Percentiles rank a stretch among this genome's conserved stretches.
Evolutionary conservation across 2,888 invertebrate genomes (phyloP).

Genomic region (Ethmia dodecea): DNA sequence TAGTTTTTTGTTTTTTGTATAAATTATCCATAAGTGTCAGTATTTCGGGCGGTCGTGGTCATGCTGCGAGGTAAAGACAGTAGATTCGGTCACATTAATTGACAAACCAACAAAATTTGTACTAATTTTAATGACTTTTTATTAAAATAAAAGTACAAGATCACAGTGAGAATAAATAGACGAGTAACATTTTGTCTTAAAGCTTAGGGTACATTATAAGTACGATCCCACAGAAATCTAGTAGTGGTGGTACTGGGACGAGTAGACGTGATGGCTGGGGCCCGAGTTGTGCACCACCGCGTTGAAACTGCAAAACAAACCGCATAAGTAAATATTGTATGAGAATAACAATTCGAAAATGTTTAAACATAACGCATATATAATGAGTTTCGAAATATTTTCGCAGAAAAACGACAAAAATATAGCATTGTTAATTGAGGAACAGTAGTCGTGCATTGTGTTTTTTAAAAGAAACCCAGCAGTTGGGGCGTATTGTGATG

Average conservation of each 20-base stretch:
- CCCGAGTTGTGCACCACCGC: conserved; percentile 71
- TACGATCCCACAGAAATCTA: conserved; percentile 36
- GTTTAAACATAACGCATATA: too few relatives aligned
- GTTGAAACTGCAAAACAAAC: conserved; percentile 70
- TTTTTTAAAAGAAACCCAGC: too few relatives aligned
- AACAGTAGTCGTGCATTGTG: too few relatives aligned
- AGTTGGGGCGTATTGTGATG: too few relatives aligned
- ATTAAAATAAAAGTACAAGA: conserved; percentile 37
- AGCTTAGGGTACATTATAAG: conserved; percentile 17
- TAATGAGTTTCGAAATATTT: not conserved
- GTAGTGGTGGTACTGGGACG: conserved; percentile 58
- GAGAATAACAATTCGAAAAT: too few relatives aligned
- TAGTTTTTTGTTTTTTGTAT: not conserved
- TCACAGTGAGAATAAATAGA: conserved; percentile 54
- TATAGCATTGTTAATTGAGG: too few relatives aligned
- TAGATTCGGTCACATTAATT: too few relatives aligned
- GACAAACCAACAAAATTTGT: conserved; percentile 5
- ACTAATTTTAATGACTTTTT: conserved; percentile 15
- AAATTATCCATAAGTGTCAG: too few relatives aligned
- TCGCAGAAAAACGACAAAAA: too few relatives aligned
- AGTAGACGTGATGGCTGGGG: conserved; percentile 63
- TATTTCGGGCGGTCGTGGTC: too few relatives aligned
- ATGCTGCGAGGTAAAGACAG: too few relatives aligned
- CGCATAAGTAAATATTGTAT: conserved; percentile 15
- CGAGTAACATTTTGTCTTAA: conserved; percentile 34